Conservation (phyloP, 2,113 vertebrate species). For the Cynoglossus semilaevis region DNA sequence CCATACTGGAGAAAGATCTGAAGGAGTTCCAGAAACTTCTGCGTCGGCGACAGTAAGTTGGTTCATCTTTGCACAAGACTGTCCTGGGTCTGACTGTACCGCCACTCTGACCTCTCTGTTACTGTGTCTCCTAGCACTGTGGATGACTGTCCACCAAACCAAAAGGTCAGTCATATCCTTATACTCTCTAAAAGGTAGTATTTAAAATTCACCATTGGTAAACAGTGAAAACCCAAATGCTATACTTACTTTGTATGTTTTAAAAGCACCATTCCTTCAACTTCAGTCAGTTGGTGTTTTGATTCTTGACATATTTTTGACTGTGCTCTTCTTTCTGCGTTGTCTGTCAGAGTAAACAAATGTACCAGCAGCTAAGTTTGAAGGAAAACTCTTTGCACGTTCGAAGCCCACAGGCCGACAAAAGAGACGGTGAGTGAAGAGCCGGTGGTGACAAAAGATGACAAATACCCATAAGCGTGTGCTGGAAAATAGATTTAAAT, state of each 20-base stretch:
- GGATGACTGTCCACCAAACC: conserved; percentile 93
- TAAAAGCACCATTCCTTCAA: too few species aligned
- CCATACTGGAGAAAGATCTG: conserved; percentile 91
- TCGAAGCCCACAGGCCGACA: conserved; percentile 80
- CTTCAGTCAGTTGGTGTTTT: too few species aligned
- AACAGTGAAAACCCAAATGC: too few species aligned
- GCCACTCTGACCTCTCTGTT: conserved; percentile 9
- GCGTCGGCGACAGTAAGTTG: conserved; percentile 92
- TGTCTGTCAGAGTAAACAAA: conserved; percentile 85
- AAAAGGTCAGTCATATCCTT: conserved; percentile 68
- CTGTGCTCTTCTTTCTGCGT: not conserved
- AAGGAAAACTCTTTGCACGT: conserved; percentile 92
- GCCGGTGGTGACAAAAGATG: not conserved
- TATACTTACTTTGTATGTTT: too few species aligned
- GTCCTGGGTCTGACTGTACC: not conserved
- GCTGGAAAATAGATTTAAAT: not conserved
- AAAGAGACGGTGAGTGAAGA: conserved; percentile 84
- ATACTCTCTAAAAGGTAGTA: too few species aligned
- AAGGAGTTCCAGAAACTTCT: conserved; percentile 98
- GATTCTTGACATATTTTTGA: not conserved
- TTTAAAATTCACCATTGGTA: too few species aligned
- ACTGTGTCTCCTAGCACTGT: conserved; percentile 81
- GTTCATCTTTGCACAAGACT: not conserved
- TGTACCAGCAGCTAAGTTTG: conserved; percentile 92
- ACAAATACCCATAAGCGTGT: not conserved